These are phyloP conservation scores for Nyleta sp. DNA, from an alignment of 2,888 invertebrate species.

Conservation along the genomic window DNA sequence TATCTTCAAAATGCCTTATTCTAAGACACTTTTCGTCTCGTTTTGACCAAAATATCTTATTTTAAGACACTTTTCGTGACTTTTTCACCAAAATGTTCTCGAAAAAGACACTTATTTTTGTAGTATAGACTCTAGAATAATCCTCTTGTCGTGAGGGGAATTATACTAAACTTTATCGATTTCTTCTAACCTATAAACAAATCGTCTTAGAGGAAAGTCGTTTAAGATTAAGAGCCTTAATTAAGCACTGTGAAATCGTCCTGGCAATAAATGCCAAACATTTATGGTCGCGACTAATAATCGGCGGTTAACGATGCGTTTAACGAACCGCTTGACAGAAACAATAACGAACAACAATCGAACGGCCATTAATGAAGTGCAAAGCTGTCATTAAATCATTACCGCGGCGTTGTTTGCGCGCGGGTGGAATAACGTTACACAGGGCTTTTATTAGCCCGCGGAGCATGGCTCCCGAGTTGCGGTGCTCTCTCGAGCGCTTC, in stretches of 20 bases:
- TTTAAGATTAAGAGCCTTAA: too few species aligned
- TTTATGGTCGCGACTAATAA: conserved; percentile 26
- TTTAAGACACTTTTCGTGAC: too few species aligned
- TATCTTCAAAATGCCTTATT: too few species aligned
- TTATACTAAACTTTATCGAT: too few species aligned
- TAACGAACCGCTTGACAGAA: conserved; percentile 24
- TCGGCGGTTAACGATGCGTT: conserved; percentile 24
- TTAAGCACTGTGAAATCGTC: conserved; percentile 8
- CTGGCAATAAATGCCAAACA: conserved; percentile 21
- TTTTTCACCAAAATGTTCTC: too few species aligned
- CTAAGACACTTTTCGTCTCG: too few species aligned
- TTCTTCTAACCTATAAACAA: too few species aligned
- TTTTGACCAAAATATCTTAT: too few species aligned
- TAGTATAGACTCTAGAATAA: too few species aligned
- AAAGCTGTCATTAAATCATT: conserved; percentile 12
- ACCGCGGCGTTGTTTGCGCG: conserved; percentile 47
- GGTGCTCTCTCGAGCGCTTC: conserved; percentile 22
- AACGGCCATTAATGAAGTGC: conserved; percentile 1
- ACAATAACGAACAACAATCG: conserved; percentile 28
- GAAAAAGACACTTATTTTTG: too few species aligned
- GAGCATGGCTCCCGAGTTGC: background rate
- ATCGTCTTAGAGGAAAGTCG: too few species aligned
- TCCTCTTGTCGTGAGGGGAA: too few species aligned
- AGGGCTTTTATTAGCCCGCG: conserved; percentile 59
- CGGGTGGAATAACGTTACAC: conserved; percentile 61